These are phyloP conservation scores for Stenodera caucasica DNA, from an alignment of 2,888 invertebrate species.

Conservation along the genomic window DNA sequence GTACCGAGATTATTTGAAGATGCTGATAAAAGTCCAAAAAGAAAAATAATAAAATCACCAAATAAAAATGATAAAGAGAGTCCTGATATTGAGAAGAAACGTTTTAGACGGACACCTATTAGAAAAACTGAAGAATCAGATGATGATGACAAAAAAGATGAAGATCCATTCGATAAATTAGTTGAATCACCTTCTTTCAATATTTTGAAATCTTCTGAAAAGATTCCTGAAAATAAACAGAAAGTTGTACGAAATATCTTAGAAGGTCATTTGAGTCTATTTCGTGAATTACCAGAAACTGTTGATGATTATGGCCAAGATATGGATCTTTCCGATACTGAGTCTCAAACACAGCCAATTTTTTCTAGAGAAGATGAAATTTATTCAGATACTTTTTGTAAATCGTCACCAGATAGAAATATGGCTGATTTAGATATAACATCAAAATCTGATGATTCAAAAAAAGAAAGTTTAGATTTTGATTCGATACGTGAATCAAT, in stretches of 20 bases:
- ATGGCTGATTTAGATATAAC: constrained; percentile 49
- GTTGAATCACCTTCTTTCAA: constrained; percentile 60
- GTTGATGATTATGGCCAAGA: constrained; percentile 62
- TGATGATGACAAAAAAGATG: constrained; percentile 46
- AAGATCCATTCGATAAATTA: constrained; percentile 60
- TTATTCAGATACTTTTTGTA: constrained; percentile 63
- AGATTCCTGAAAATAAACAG: constrained; percentile 31
- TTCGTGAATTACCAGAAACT: constrained; percentile 50
- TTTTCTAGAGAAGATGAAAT: constrained; percentile 65
- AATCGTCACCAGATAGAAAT: constrained; percentile 61
- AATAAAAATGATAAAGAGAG: constrained; percentile 26
- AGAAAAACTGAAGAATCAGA: constrained; percentile 41
- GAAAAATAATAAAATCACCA: constrained; percentile 43
- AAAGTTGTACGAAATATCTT: constrained; percentile 44
- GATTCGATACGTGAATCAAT: constrained; percentile 25
- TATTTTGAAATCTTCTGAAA: constrained; percentile 46
- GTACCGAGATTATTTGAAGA: constrained; percentile 52
- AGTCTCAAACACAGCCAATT: constrained; percentile 61
- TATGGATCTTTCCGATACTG: constrained; percentile 64
- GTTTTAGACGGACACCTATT: constrained; percentile 28
- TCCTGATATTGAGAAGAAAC: constrained; percentile 34
- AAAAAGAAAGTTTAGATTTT: constrained; percentile 31
- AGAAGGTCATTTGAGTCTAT: constrained; percentile 54
- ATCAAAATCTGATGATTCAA: constrained; percentile 45
- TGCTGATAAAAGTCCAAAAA: constrained; percentile 49